phyloP scores from a whole-genome alignment of 35 echinoderm and acorn worm species.

The Holothuria glaberrima region DNA sequence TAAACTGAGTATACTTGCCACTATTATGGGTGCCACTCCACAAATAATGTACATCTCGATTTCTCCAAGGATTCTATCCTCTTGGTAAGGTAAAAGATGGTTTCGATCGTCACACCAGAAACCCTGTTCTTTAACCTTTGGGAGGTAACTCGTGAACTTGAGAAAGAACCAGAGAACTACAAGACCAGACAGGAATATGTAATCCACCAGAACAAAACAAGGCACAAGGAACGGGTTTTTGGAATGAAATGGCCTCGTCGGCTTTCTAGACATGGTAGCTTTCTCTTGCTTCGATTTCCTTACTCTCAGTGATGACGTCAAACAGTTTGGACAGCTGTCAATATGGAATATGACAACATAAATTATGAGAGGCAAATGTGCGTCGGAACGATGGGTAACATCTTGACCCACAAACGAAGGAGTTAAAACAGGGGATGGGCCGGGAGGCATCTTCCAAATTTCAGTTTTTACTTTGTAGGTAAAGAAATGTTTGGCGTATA shows the following conservation, averaged over 20 bases:
- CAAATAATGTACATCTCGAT: constrained; percentile 46
- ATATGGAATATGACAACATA: not conserved
- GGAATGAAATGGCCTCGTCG: not conserved
- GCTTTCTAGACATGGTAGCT: constrained; percentile 1
- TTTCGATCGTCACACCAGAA: constrained; percentile 64
- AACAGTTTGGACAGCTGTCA: not conserved
- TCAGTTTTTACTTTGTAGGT: no score
- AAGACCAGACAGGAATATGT: constrained; percentile 61
- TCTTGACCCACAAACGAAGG: no score
- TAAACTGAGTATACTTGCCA: constrained; percentile 23
- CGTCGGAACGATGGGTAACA: no score
- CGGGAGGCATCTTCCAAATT: no score
- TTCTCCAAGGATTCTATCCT: constrained; percentile 43
- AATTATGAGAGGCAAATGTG: not conserved
- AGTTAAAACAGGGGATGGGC: no score
- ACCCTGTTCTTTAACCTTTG: constrained; percentile 23
- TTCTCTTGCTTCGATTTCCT: not conserved
- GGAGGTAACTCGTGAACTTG: constrained; percentile 63
- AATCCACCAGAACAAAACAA: constrained; percentile 73
- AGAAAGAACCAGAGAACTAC: constrained; percentile 75
- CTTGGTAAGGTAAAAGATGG: constrained; percentile 56
- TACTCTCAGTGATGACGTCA: not conserved
- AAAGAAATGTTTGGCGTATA: no score
- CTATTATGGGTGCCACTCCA: constrained; percentile 43
- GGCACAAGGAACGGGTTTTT: constrained; percentile 62